phyloP scores from a whole-genome alignment of 2,797 vertebrate genomes.

The Acipenser ruthenus region DNA sequence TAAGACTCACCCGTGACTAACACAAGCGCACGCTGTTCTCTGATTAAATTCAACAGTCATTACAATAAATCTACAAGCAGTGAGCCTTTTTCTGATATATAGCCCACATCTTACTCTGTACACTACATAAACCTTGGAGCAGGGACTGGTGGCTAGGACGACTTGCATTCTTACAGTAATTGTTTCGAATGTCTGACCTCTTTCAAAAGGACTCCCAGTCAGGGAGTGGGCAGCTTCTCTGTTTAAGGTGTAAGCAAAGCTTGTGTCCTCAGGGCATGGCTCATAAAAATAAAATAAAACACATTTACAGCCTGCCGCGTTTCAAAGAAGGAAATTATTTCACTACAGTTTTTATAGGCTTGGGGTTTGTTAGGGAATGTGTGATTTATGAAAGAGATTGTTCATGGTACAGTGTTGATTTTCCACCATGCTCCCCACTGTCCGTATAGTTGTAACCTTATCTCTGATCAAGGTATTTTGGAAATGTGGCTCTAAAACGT shows the following conservation, averaged over 20 bases:
- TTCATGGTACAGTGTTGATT: slow-evolving; percentile 34
- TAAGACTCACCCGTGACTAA: too few relatives aligned
- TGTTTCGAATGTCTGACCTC: too few relatives aligned
- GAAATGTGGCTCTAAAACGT: slow-evolving; percentile 44
- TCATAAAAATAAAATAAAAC: slow-evolving; percentile 30
- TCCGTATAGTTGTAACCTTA: slow-evolving; percentile 38
- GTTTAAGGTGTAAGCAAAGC: slow-evolving; percentile 7
- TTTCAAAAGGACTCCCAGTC: not conserved
- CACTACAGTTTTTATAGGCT: not conserved
- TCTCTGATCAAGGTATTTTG: slow-evolving; percentile 42
- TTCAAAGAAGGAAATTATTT: slow-evolving; percentile 38
- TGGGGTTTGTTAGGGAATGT: not conserved
- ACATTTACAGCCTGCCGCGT: slow-evolving; percentile 45
- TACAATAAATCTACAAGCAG: too few relatives aligned
- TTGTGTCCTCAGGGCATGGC: slow-evolving; percentile 15
- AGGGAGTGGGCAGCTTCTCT: not conserved
- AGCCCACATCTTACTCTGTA: too few relatives aligned
- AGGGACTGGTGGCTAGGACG: too few relatives aligned
- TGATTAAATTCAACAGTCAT: too few relatives aligned
- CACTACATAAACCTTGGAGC: too few relatives aligned
- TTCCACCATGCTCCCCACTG: slow-evolving; percentile 32
- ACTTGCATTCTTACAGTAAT: too few relatives aligned
- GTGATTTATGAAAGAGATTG: slow-evolving; percentile 43
- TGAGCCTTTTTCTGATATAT: too few relatives aligned
- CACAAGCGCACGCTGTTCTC: too few relatives aligned